phyloP scores from a whole-genome alignment of 2,888 invertebrate genomes.

The Lycaena phlaeas region DNA sequence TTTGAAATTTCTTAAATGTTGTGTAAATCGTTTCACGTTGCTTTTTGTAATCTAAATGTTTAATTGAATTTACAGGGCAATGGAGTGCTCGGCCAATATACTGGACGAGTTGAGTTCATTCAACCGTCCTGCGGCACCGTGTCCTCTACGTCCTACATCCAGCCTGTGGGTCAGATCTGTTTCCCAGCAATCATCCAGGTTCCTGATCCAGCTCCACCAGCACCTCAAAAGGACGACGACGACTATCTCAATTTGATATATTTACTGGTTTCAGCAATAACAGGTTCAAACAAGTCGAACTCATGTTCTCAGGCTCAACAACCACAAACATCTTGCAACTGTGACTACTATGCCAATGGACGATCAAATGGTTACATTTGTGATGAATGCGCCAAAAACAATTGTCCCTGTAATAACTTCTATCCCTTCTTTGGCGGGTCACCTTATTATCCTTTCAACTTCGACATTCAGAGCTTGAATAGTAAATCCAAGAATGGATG shows the following conservation, averaged over 20 bases:
- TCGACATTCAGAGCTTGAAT: too few relatives aligned
- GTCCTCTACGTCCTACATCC: conserved; percentile 20
- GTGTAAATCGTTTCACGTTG: conserved; percentile 5
- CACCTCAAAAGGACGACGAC: conserved; percentile 25
- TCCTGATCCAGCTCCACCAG: neutral
- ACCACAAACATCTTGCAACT: neutral
- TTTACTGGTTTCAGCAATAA: conserved; percentile 37
- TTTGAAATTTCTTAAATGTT: conserved; percentile 2
- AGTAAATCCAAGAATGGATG: too few relatives aligned
- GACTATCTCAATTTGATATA: conserved; percentile 30
- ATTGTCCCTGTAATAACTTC: neutral
- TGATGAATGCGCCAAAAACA: neutral
- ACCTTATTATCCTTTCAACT: too few relatives aligned
- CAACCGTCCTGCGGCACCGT: conserved; percentile 13
- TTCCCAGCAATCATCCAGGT: conserved; percentile 37
- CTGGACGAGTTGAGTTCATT: conserved; percentile 20
- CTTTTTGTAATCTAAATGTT: neutral
- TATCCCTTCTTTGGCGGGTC: too few relatives aligned
- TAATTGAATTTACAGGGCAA: conserved; percentile 17
- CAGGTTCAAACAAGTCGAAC: conserved; percentile 17
- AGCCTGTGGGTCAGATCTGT: conserved; percentile 29
- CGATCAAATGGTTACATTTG: conserved; percentile 8
- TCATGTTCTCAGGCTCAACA: neutral
- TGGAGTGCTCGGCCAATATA: conserved; percentile 17
- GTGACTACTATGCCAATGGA: neutral